A percentile compares a stretch with the other conserved stretches of the same genome.
Conservation (phyloP, 2,113 vertebrate genomes). For the Alexandromys fortis region DNA sequence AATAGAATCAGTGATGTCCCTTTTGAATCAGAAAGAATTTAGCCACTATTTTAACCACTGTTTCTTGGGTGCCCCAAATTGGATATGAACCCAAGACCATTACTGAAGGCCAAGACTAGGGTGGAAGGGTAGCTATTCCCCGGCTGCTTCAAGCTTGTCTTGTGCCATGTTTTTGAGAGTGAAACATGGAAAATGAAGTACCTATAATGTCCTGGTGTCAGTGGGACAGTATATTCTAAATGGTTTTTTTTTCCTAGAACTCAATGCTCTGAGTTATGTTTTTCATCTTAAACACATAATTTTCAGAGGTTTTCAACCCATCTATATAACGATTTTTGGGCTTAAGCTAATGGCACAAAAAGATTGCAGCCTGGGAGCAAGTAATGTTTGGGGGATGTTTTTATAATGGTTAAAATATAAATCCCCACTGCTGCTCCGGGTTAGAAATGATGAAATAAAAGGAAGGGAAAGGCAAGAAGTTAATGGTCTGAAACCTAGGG, state of each 20-base stretch:
- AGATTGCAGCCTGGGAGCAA: slow-evolving; percentile 44
- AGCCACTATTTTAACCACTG: neutral
- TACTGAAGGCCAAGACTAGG: neutral
- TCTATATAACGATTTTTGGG: neutral
- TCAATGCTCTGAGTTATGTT: slow-evolving; percentile 62
- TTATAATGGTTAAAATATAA: slow-evolving; percentile 69
- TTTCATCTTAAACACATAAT: slow-evolving; percentile 42
- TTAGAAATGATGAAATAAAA: slow-evolving; percentile 66
- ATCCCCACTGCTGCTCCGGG: slow-evolving; percentile 52
- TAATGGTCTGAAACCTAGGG: slow-evolving; percentile 65
- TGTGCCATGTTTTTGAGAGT: slow-evolving; percentile 42
- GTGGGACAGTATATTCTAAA: slow-evolving; percentile 25
- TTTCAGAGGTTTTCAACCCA: slow-evolving; percentile 61
- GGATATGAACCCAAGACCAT: slow-evolving; percentile 17
- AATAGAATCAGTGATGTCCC: neutral
- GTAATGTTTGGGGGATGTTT: slow-evolving; percentile 27
- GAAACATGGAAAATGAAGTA: neutral
- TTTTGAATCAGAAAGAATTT: slow-evolving; percentile 26
- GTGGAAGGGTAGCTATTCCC: neutral
- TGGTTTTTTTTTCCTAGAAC: neutral
- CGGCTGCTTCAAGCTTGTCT: slow-evolving; percentile 25
- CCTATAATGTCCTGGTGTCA: neutral
- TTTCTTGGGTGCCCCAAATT: neutral
- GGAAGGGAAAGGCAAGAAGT: slow-evolving; percentile 63
- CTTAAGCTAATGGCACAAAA: slow-evolving; percentile 59